These are phyloP conservation scores for Calyptomena viridis DNA, from an alignment of 2,113 vertebrate genomes.

Conservation along the genomic window DNA sequence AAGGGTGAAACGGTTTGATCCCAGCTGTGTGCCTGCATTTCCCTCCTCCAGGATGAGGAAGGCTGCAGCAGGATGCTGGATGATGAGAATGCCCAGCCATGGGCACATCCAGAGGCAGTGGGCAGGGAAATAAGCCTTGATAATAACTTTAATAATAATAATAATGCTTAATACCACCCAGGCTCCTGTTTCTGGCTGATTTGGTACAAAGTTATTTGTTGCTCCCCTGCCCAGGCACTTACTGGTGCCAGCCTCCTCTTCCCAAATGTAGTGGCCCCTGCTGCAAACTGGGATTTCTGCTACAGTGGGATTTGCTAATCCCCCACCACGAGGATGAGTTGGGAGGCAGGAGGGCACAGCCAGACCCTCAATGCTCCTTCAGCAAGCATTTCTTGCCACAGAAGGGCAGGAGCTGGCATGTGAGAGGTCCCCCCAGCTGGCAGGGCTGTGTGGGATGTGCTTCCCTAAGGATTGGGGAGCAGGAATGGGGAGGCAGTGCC, in stretches of 20 bases:
- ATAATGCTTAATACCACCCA: not conserved
- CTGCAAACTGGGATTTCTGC: not conserved
- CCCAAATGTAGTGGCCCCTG: not conserved
- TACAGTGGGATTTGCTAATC: not conserved
- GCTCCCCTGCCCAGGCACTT: not conserved
- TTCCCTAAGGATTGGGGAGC: not conserved
- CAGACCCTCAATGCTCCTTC: not conserved
- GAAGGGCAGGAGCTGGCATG: not conserved
- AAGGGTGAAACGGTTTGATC: rapidly evolving
- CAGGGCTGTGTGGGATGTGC: not conserved
- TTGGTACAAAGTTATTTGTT: not conserved
- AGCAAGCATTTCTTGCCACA: not conserved
- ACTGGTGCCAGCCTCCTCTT: not conserved
- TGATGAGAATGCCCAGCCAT: rapidly evolving
- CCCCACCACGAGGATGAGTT: rapidly evolving
- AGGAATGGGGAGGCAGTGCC: not conserved
- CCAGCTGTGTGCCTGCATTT: not conserved
- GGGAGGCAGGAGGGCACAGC: not conserved
- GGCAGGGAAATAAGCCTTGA: not conserved
- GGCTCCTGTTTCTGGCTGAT: not conserved
- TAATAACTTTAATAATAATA: not conserved
- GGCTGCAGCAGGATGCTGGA: not conserved
- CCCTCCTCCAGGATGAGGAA: not conserved
- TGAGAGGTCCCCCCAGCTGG: not conserved
- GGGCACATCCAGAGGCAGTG: not conserved